Evolutionary conservation across 1,140 invertebrate genomes (phyloP).

Genomic region (Hyphantria cunea): DNA sequence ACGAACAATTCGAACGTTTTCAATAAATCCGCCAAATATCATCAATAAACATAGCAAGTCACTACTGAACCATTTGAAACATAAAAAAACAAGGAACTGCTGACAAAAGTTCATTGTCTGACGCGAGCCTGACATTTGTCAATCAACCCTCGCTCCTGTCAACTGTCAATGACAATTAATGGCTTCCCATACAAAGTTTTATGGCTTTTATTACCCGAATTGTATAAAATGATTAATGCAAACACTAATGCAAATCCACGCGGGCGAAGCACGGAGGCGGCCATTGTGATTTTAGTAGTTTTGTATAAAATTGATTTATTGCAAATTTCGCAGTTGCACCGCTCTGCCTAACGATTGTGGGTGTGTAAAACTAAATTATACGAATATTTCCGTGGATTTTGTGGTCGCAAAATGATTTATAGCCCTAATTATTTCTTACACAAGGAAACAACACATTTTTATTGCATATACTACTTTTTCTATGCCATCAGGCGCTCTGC

Average conservation of each 20-base stretch:
- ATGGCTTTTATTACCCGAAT: conserved; percentile 70
- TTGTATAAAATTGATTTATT: conserved; percentile 74
- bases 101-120: conserved; percentile 53
- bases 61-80: conserved; percentile 48
- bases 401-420: background rate
- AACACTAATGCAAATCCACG: conserved; percentile 77
- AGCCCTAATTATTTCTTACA: no score
- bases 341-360: conserved; percentile 9
- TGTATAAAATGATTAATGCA: conserved; percentile 77
- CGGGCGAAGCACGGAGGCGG: conserved; percentile 54
- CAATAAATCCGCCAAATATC: conserved; percentile 9
- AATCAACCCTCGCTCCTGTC: conserved; percentile 69
- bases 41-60: conserved; percentile 48
- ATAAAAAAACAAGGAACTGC: conserved; percentile 40
- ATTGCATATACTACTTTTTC: no score
- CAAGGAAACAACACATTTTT: no score
- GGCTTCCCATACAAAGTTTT: conserved; percentile 73
- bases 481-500: no score
- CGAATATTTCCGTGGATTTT: background rate
- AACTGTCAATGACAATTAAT: conserved; percentile 79
- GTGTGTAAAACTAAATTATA: background rate
- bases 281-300: conserved; percentile 59
- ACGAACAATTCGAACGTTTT: no score
- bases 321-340: conserved; percentile 23
- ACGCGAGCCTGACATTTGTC: conserved; percentile 73